A percentile compares a stretch with the other conserved stretches of the same genome.
Evolutionary conservation across 2,113 vertebrate genomes (phyloP).

Genomic region (Hiodon alosoides): DNA sequence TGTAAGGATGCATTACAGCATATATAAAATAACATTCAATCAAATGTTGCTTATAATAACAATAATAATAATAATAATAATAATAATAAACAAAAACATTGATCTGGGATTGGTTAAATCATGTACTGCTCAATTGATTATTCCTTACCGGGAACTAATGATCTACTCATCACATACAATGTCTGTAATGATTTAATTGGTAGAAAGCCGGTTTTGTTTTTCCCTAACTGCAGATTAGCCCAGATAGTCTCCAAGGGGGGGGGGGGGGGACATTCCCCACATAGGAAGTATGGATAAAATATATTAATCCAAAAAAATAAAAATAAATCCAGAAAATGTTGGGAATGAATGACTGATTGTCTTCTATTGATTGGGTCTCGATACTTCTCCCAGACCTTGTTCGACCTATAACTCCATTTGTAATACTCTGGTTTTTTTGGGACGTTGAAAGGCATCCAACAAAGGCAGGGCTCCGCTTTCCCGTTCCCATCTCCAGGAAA

Average conservation of each 20-base stretch:
- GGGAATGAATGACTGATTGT: not conserved
- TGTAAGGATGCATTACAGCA: not conserved
- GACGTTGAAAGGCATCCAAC: not conserved
- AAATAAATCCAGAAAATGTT: not conserved
- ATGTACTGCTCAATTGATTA: no score
- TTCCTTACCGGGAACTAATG: no score
- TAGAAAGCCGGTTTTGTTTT: not conserved
- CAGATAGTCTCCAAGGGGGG: not conserved
- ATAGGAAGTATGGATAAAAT: not conserved
- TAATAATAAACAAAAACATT: no score
- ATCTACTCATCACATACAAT: no score
- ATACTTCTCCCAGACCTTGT: no score
- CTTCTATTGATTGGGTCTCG: not conserved
- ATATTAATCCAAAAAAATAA: not conserved
- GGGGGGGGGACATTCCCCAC: not conserved
- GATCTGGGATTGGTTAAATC: no score
- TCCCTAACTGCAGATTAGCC: not conserved
- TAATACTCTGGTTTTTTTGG: not conserved
- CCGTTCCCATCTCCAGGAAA: not conserved
- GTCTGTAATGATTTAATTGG: not conserved
- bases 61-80: no score
- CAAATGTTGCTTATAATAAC: no score
- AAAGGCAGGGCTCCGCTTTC: not conserved
- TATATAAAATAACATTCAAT: no score
- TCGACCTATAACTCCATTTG: no score